A percentile compares a stretch with the other conserved stretches of the same genome.
These are phyloP conservation scores for Cerastis leucographa DNA, from an alignment of 2,888 invertebrate species.

Conservation along the genomic window DNA sequence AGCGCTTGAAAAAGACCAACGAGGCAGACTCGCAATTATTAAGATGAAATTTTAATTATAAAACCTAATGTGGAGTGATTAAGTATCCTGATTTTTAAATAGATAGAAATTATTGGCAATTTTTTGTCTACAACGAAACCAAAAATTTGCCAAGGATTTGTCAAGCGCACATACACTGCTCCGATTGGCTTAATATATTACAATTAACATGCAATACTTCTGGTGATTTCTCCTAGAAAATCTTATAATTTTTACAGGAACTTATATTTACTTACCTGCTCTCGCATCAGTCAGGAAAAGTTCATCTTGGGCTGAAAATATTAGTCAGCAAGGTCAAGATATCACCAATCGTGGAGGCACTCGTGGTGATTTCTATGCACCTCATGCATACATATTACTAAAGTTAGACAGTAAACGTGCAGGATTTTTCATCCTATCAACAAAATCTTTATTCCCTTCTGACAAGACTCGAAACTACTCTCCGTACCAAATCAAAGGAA, in stretches of 20 bases:
- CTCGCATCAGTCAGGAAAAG: neutral
- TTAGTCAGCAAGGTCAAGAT: neutral
- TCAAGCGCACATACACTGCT: neutral
- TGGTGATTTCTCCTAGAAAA: neutral
- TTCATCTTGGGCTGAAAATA: neutral
- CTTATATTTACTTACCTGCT: neutral
- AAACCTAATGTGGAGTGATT: neutral
- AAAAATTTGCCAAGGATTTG: neutral
- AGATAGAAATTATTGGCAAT: too few relatives aligned
- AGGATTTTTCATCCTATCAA: constrained; percentile 14
- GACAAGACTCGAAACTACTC: constrained; percentile 8
- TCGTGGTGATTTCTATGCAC: neutral
- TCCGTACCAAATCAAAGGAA: constrained; percentile 32
- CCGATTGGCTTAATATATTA: too few relatives aligned
- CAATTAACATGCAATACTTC: neutral
- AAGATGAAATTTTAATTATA: neutral
- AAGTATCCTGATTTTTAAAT: neutral
- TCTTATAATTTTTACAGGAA: neutral
- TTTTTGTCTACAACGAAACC: too few relatives aligned
- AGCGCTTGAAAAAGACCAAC: neutral
- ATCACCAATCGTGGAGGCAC: neutral
- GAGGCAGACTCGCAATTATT: neutral
- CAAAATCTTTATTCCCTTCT: constrained; percentile 10
- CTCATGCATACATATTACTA: neutral
- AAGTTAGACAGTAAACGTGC: neutral